A percentile compares a stretch with the other conserved stretches of the same genome.
Conservation (phyloP, 2,888 invertebrate genomes). For the Metallyticus violacea region DNA sequence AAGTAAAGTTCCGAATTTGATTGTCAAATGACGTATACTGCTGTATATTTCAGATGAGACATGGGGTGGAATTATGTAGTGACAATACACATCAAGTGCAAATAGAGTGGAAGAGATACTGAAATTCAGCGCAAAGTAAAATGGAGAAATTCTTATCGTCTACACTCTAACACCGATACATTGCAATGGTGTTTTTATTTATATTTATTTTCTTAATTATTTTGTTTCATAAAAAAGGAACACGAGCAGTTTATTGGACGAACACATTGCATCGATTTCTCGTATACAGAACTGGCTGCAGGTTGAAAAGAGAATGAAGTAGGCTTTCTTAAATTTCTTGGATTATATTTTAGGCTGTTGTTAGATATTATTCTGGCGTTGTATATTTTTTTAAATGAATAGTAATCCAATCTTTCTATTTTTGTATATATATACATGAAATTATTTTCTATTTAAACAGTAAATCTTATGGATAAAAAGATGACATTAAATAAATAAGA, state of each 20-base stretch:
- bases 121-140: conserved; percentile 6
- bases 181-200: conserved; percentile 2
- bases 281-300: background rate
- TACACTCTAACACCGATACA: conserved; percentile 11
- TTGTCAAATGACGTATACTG: conserved; percentile 30
- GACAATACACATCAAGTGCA: background rate
- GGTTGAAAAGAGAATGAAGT: background rate
- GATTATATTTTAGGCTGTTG: background rate
- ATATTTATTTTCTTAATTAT: background rate
- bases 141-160: background rate
- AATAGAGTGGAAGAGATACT: background rate
- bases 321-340: background rate
- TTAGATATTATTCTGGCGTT: too few species aligned
- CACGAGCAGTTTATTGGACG: conserved; percentile 2
- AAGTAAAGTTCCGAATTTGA: conserved; percentile 18
- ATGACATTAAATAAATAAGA: background rate
- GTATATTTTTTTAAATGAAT: too few species aligned
- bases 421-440: background rate
- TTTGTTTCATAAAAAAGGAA: conserved; percentile 12
- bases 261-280: background rate
- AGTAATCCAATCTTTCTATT: background rate
- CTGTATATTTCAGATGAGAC: background rate
- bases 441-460: background rate
- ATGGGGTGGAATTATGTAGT: background rate
- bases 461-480: background rate